phyloP scores from a whole-genome alignment of 2,888 invertebrate genomes.

The Desoria tigrina region DNA sequence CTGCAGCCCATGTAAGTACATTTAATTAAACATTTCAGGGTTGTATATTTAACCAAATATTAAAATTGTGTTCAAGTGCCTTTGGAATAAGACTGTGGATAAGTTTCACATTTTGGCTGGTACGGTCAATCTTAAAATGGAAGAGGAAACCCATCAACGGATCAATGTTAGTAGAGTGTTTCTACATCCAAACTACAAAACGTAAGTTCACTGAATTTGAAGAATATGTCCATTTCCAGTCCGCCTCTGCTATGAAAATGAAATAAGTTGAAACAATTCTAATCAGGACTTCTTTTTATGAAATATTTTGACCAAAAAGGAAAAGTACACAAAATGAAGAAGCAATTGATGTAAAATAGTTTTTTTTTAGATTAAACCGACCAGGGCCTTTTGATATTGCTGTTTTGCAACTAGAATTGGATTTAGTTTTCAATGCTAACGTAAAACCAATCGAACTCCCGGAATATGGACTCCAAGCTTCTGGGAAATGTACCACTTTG shows the following conservation, averaged over 20 bases:
- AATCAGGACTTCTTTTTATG: too few species aligned
- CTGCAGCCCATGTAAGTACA: conserved; percentile 33
- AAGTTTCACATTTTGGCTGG: conserved; percentile 25
- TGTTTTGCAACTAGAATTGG: conserved; percentile 12
- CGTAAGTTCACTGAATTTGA: conserved; percentile 17
- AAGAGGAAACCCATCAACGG: not conserved
- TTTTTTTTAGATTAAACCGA: conserved; percentile 13
- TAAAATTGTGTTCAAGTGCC: too few species aligned
- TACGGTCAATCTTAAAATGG: not conserved
- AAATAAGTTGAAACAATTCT: too few species aligned
- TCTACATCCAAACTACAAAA: conserved; percentile 29
- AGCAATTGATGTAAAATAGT: not conserved
- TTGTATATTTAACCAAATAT: too few species aligned
- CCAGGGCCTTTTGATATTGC: conserved; percentile 33
- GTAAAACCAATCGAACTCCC: conserved; percentile 16
- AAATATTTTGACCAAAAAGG: too few species aligned
- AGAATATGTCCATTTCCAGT: too few species aligned
- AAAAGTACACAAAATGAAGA: too few species aligned
- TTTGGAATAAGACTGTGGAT: conserved; percentile 13
- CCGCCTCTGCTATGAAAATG: too few species aligned
- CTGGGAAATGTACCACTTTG: conserved; percentile 8
- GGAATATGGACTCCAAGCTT: not conserved
- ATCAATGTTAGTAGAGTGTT: conserved; percentile 13
- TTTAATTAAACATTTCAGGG: too few species aligned
- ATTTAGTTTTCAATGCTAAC: conserved; percentile 19